Percentiles rank a stretch among this genome's conserved stretches.
These are phyloP conservation scores for Geococcyx californianus DNA, from an alignment of 2,113 vertebrate species.

Conservation along the genomic window DNA sequence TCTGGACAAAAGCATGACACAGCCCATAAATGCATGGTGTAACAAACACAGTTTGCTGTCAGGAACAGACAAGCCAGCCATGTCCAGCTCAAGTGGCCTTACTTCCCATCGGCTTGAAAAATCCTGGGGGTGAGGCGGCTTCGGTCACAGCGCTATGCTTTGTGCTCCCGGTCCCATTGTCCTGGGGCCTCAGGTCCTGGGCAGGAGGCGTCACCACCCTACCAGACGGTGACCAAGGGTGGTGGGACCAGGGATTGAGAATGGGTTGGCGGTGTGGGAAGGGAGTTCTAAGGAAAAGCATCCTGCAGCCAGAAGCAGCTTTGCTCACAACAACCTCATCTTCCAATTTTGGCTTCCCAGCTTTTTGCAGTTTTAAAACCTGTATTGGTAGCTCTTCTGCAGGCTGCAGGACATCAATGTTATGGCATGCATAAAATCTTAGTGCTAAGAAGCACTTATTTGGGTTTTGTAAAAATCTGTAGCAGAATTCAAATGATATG, in stretches of 20 bases:
- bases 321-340: neutral
- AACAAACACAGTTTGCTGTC: slow-evolving; percentile 89
- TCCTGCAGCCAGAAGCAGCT: neutral
- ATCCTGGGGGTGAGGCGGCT: slow-evolving; percentile 77
- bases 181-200: slow-evolving; percentile 65
- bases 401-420: neutral
- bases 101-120: slow-evolving; percentile 86
- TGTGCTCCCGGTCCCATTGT: slow-evolving; percentile 82
- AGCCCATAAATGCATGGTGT: slow-evolving; percentile 82
- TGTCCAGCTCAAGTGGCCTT: slow-evolving; percentile 86
- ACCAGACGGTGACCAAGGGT: slow-evolving; percentile 6
- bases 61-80: slow-evolving; percentile 91
- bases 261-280: neutral
- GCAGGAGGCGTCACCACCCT: slow-evolving; percentile 65
- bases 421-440: neutral
- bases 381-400: neutral
- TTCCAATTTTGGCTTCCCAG: neutral
- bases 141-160: slow-evolving; percentile 85
- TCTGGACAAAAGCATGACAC: slow-evolving; percentile 75
- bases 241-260: neutral
- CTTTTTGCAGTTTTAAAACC: neutral
- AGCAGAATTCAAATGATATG: neutral
- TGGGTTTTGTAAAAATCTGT: neutral
- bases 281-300: neutral
- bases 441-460: neutral